Evolutionary conservation across 2,888 invertebrate genomes (phyloP).

Genomic region (Drosophila multiciliata): DNA sequence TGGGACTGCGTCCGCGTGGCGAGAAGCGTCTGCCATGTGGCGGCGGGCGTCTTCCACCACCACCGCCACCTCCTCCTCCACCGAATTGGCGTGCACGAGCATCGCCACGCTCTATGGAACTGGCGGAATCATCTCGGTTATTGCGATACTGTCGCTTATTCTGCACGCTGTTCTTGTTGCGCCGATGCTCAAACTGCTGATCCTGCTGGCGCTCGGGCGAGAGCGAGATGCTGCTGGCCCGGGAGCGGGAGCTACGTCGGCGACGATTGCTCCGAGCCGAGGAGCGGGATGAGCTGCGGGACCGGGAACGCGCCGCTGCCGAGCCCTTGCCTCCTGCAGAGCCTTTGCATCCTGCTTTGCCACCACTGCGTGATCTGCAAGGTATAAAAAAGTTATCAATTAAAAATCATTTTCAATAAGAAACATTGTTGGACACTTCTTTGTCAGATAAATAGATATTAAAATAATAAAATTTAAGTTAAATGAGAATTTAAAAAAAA

Average conservation of each 20-base stretch:
- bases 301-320: constrained; percentile 57
- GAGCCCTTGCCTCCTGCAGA: constrained; percentile 60
- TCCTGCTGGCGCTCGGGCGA: constrained; percentile 85
- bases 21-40: constrained; percentile 73
- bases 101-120: constrained; percentile 82
- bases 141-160: constrained; percentile 95
- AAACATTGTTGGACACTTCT: too few relatives aligned
- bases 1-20: constrained; percentile 74
- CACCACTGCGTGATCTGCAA: constrained; percentile 71
- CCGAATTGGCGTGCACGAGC: constrained; percentile 75
- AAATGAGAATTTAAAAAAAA: not conserved
- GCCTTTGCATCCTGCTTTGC: constrained; percentile 53
- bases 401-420: not conserved
- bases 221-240: constrained; percentile 81
- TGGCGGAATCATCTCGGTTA: constrained; percentile 90
- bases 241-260: constrained; percentile 84
- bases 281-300: constrained; percentile 75
- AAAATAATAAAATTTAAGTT: not conserved
- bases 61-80: constrained; percentile 72
- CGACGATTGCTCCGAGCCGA: constrained; percentile 83
- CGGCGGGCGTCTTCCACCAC: constrained; percentile 73
- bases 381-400: not conserved
- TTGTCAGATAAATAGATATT: not conserved
- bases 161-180: constrained; percentile 93
- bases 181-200: constrained; percentile 88